Base-by-base conservation (phyloP, 2,113 vertebrate genomes). In the Gavia stellata region DNA sequence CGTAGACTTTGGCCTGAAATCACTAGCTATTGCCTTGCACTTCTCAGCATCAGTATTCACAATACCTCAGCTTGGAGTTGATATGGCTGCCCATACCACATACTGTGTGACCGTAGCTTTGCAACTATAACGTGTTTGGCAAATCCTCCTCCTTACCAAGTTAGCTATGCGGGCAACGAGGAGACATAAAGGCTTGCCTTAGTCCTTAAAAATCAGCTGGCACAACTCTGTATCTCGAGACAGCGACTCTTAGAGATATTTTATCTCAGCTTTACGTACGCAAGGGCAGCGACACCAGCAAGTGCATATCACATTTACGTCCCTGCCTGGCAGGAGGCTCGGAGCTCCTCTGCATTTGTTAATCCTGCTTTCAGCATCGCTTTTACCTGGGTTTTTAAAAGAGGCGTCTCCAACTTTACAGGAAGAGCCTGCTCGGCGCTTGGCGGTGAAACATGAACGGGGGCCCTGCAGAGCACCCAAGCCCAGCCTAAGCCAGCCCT, bases 271-370 rank as follows among this genome's bases (percentile, higher is more conserved):
- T 62, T 28, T 9, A 14, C 0, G 17, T 20, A 28, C 4, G 3
- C 4, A 8, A 47, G 34, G 34, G 17, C 52, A 23, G 78, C 53
- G 19, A 2, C 4, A 47, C 33, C 40, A 59, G 66, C 55, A 17
- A 26, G 12, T 0, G 1, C 36, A 3, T 1, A 25, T 1, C 4
- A 0, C 5, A 12, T 8, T 42, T 17, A 18, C 1, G 9, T 3
- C 44, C 34, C 62, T 31, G 40, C 40, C 34, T 4, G 36, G 33
- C 40, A 68, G 29, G 34, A 72, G 47, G 33, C 50, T 59, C 2
- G 56, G 21, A 4, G 38, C 63, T 28, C n/a, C 77, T 12, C 31
- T 3, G 26, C 29, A 10, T n/a, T 12, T 12, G 4, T 10, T 24
- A 6, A 8, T 3, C 7, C 50, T 16, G 55, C 45, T 17, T 21